Conservation (phyloP, 2,888 invertebrate species). For the Biston betularia region DNA sequence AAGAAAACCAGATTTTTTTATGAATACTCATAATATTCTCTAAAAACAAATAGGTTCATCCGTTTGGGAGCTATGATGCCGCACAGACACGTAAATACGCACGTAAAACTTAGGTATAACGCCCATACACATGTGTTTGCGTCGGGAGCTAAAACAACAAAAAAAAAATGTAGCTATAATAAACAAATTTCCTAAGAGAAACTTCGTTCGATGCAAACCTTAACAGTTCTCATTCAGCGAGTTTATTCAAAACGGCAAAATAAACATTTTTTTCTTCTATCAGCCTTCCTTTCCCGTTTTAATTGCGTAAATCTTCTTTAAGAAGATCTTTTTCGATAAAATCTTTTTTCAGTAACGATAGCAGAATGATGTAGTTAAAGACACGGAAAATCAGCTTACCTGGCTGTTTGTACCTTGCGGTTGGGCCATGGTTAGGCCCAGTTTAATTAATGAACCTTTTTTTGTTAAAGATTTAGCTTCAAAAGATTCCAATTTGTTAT, state of each 20-base stretch:
- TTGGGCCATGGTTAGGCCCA: constrained; percentile 42
- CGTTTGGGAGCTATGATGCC: too few relatives aligned
- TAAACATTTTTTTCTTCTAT: constrained; percentile 63
- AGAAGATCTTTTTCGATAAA: constrained; percentile 66
- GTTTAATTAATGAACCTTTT: constrained; percentile 48
- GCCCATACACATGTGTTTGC: too few relatives aligned
- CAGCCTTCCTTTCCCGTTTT: constrained; percentile 64
- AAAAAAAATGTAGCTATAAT: too few relatives aligned
- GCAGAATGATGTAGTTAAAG: constrained; percentile 65
- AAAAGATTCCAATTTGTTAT: constrained; percentile 19
- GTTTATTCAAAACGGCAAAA: constrained; percentile 63
- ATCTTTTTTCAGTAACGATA: constrained; percentile 65
- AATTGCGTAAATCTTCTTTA: constrained; percentile 80
- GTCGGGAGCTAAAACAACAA: too few relatives aligned
- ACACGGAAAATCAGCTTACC: constrained; percentile 64
- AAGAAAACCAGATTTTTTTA: too few relatives aligned
- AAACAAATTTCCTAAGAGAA: background rate
- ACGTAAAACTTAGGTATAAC: too few relatives aligned
- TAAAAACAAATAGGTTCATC: too few relatives aligned
- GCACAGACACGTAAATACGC: too few relatives aligned
- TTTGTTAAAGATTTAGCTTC: constrained; percentile 25
- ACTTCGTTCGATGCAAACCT: constrained; percentile 29
- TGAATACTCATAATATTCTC: too few relatives aligned
- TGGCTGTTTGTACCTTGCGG: constrained; percentile 54
- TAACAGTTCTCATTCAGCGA: constrained; percentile 47